Percentiles rank a stretch among this genome's conserved stretches.
phyloP scores from a whole-genome alignment of 2,113 vertebrate genomes.

The Balaenoptera acutorostrata region DNA sequence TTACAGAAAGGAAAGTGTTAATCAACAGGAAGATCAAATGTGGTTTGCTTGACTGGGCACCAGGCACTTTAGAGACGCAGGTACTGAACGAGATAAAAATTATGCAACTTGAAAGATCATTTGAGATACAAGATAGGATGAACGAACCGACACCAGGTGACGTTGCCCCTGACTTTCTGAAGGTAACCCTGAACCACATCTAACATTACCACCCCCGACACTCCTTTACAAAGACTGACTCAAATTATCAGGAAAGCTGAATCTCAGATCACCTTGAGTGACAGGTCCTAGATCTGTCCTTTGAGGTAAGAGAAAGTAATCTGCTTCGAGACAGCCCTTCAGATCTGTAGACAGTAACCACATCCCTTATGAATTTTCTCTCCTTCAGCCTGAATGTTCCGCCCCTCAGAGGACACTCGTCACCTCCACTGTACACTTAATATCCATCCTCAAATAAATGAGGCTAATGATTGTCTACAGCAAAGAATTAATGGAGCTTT shows the following conservation, averaged over 20 bases:
- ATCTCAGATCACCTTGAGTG: background rate
- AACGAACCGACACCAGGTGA: background rate
- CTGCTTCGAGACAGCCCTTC: background rate
- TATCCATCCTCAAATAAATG: slow-evolving; percentile 27
- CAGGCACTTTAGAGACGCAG: background rate
- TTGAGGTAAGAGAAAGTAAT: background rate
- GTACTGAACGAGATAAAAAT: background rate
- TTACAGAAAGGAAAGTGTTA: background rate
- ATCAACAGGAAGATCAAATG: background rate
- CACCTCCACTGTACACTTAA: background rate
- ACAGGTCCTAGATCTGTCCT: background rate
- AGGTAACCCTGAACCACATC: background rate
- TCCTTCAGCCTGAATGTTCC: background rate
- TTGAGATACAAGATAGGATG: background rate
- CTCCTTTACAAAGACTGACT: background rate
- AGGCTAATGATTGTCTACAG: slow-evolving; percentile 48
- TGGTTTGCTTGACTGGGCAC: background rate
- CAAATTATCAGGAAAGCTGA: background rate
- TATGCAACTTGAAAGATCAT: background rate
- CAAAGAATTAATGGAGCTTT: slow-evolving; percentile 69
- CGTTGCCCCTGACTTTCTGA: background rate
- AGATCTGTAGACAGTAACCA: background rate
- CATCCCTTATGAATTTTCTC: background rate
- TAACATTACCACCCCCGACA: background rate
- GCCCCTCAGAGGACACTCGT: background rate